Base-by-base conservation (phyloP, 2,797 vertebrate species). In the Sternarchorhynchus goeldii region DNA sequence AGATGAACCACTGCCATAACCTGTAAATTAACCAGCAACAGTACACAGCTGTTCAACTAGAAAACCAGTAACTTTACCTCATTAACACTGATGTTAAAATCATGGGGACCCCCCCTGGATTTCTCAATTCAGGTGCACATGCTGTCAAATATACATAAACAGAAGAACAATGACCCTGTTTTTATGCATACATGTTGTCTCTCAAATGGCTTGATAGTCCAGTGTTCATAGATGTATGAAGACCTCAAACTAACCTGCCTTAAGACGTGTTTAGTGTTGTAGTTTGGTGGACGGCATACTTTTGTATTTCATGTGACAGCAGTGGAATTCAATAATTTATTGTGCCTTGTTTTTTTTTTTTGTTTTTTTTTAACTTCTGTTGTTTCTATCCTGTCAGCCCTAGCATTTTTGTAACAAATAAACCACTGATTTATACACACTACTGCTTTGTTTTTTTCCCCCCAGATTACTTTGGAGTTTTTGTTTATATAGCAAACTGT, bases 221-320 rank as follows among this genome's bases (percentile, higher is more conserved):
- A 77, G 63, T 77, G 65, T 55, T 59, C 17, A 18, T 58, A 36
- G 77, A 67, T 64, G 34, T 77, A 45, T 73, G 58, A 74, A 80
- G 50, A 74, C 58, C 20, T 75, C 71, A 55, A 73, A 77, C 67
- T 65, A 18, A 78, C 41, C 59, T 63, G 82, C 84, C 82, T 85
- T 81, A 84, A 82, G 8, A 34, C 63, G 53, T 57, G 20, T 18
- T 74, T 55, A 77, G 53, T 17, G 31, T 34, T 31, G 57, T 69
- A 88, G 85, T 86, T 83, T 89, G 89, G 82, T 88, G 81, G 75
- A 87, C 83, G 85, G 78, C 79, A 88, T 82, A 87, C 77, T 58
- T 81, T 90, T 89, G 89, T 91, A 90, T 90, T 91, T 92, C 88
- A 85, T 31, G 88, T 88, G 91, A 89, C 90, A 90, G 87, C 88